phyloP scores from a whole-genome alignment of 2,888 invertebrate genomes.

The Cataglyphis livida region DNA sequence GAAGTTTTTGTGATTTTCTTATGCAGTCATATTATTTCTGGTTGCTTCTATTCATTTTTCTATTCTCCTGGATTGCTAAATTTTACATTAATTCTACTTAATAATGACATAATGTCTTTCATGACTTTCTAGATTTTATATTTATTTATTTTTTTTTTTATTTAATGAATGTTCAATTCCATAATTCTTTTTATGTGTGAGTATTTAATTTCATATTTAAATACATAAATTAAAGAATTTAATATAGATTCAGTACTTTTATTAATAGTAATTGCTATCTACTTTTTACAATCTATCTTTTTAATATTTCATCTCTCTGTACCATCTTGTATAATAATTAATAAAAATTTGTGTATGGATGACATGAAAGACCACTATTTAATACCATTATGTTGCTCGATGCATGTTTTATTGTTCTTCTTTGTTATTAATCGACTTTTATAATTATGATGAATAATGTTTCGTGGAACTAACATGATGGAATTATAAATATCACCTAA shows the following conservation, averaged over 20 bases:
- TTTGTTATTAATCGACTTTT: slow-evolving; percentile 5
- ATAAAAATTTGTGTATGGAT: slow-evolving; percentile 60
- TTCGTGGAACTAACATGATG: not conserved
- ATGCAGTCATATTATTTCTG: slow-evolving; percentile 45
- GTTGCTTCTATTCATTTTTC: slow-evolving; percentile 30
- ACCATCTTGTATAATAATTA: slow-evolving; percentile 45
- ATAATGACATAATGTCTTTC: slow-evolving; percentile 30
- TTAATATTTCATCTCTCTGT: slow-evolving; percentile 43
- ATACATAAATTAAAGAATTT: slow-evolving; percentile 9
- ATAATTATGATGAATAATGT: not conserved
- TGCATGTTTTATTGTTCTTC: not conserved
- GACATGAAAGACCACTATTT: slow-evolving; percentile 38
- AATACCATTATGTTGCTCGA: slow-evolving; percentile 48
- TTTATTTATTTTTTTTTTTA: not conserved
- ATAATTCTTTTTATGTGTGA: not conserved
- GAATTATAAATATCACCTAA: not conserved
- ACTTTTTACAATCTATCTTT: slow-evolving; percentile 26
- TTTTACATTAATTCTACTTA: slow-evolving; percentile 47
- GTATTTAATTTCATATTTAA: not conserved
- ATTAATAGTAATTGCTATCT: not conserved
- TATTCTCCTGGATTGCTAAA: slow-evolving; percentile 59
- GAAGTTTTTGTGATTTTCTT: slow-evolving; percentile 28
- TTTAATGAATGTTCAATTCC: not conserved
- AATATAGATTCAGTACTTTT: not conserved
- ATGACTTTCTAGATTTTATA: not conserved